A percentile compares a stretch with the other conserved stretches of the same genome.
Conservation (phyloP, 1,140 invertebrate genomes). For the Ceratina calcarata region DNA sequence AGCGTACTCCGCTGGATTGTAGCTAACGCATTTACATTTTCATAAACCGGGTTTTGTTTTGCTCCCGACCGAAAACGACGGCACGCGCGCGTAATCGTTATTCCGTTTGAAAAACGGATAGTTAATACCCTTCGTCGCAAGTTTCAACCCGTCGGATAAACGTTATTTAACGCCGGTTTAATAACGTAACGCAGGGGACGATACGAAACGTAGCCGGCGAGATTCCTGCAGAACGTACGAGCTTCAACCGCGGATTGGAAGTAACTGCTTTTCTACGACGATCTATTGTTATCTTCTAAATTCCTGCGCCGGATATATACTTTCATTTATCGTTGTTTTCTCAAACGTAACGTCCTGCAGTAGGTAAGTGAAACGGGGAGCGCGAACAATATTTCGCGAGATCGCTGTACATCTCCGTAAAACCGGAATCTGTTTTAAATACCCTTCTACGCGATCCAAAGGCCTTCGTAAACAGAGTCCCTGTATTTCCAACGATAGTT, state of each 20-base stretch:
- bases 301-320: constrained; percentile 7
- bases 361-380: not conserved
- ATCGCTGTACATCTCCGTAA: too few relatives aligned
- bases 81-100: not conserved
- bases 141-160: constrained; percentile 17
- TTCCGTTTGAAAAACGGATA: not conserved
- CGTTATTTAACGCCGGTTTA: constrained; percentile 55
- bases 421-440: not conserved
- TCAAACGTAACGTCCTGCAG: not conserved
- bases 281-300: constrained; percentile 39
- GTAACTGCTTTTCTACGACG: constrained; percentile 55
- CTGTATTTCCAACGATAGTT: not conserved
- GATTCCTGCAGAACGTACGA: constrained; percentile 64
- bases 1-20: constrained; percentile 43
- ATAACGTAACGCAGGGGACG: constrained; percentile 52
- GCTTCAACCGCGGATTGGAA: constrained; percentile 63
- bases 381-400: not conserved
- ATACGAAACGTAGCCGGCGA: constrained; percentile 18
- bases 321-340: constrained; percentile 43
- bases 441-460: not conserved
- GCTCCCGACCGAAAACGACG: not conserved
- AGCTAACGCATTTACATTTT: constrained; percentile 43
- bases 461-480: not conserved
- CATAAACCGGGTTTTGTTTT: constrained; percentile 44
- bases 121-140: not conserved